phyloP scores from a whole-genome alignment of 2,797 vertebrate genomes.

The Potorous gilbertii region DNA sequence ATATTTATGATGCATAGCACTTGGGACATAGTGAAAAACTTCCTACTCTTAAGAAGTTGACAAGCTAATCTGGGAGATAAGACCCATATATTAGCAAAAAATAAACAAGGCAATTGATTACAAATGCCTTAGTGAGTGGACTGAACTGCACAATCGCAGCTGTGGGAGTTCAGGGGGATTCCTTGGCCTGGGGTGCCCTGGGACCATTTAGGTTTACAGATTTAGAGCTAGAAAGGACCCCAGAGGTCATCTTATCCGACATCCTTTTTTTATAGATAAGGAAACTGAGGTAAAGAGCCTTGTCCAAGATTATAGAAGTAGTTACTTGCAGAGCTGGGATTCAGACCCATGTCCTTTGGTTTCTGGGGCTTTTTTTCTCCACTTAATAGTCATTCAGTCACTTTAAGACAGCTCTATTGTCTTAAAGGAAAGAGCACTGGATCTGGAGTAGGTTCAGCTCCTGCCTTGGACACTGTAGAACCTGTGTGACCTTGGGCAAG shows the following conservation, averaged over 20 bases:
- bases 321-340: background rate
- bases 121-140: background rate
- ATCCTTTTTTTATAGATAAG: background rate
- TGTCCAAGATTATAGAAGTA: background rate
- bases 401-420: background rate
- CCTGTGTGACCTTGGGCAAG: background rate
- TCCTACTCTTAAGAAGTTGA: background rate
- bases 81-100: background rate
- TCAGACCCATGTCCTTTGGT: background rate
- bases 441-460: background rate
- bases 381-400: background rate
- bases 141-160: background rate
- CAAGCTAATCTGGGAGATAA: background rate
- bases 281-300: background rate
- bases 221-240: background rate
- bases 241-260: background rate
- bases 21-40: slow-evolving; percentile 1
- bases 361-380: background rate
- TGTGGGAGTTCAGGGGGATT: background rate
- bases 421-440: background rate
- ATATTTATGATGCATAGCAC: background rate
- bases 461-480: background rate
- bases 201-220: background rate
- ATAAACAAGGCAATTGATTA: background rate
- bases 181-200: background rate